Percentiles rank a stretch among this genome's conserved stretches.
Evolutionary conservation across 2,797 vertebrate genomes (phyloP).

Genomic region (Rallus crepitans): DNA sequence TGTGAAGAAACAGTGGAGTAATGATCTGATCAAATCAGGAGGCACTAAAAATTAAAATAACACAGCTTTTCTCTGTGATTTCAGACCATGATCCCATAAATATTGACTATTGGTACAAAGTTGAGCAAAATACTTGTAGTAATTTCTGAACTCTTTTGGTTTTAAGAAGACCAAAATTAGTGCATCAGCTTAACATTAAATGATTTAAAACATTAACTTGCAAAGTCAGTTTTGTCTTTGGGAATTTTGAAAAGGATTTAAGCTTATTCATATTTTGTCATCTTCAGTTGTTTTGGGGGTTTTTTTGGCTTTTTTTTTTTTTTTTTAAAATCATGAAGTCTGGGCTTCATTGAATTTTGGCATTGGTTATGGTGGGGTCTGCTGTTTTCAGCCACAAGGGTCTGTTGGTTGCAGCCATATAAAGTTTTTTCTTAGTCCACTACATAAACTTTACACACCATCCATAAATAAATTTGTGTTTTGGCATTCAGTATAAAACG

Average conservation of each 20-base stretch:
- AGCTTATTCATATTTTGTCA: neutral
- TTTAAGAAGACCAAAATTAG: neutral
- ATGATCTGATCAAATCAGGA: neutral
- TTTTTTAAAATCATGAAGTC: neutral
- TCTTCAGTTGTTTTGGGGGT: neutral
- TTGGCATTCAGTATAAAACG: conserved; percentile 90
- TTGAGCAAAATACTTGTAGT: neutral
- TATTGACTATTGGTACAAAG: neutral
- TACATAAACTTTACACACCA: neutral
- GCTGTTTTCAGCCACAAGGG: neutral
- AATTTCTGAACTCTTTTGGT: neutral
- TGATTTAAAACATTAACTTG: neutral
- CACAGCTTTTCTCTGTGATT: neutral
- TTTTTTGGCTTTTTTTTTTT: no score
- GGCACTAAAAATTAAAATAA: neutral
- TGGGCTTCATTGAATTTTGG: neutral
- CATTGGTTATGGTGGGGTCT: neutral
- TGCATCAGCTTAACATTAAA: neutral
- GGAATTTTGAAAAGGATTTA: neutral
- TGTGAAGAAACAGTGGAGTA: neutral
- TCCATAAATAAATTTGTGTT: conserved; percentile 57
- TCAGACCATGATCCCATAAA: neutral
- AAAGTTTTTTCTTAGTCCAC: neutral
- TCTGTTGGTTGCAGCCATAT: neutral
- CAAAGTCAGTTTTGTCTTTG: neutral